Evolutionary conservation across 2,797 vertebrate species (phyloP).

Genomic region (Brotula barbata): DNA sequence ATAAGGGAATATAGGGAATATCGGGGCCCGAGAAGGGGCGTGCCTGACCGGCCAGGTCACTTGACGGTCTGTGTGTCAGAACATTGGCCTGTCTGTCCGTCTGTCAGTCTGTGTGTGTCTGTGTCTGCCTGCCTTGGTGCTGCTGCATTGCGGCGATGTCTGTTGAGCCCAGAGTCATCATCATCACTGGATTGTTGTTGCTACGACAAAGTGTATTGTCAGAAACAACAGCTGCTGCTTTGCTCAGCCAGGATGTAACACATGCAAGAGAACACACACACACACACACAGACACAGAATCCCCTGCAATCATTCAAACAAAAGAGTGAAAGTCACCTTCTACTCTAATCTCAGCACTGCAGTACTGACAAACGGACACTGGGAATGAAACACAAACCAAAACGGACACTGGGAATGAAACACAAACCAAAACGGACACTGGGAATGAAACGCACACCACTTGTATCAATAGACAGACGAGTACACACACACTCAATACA

Average conservation of each 20-base stretch:
- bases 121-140: conserved; percentile 1
- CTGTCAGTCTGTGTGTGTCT: neutral
- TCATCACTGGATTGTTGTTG: conserved; percentile 27
- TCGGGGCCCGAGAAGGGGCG: neutral
- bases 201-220: conserved; percentile 23
- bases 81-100: neutral
- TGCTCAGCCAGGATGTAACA: conserved; percentile 8
- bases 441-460: conserved; percentile 10
- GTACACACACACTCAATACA: neutral
- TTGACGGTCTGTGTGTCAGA: neutral
- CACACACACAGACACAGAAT: conserved; percentile 7
- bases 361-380: conserved; percentile 13
- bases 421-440: neutral
- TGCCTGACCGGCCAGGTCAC: neutral
- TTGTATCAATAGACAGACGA: neutral
- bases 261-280: conserved; percentile 2
- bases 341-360: conserved; percentile 18
- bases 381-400: neutral
- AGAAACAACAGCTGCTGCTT: conserved; percentile 41
- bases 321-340: conserved; percentile 40
- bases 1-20: neutral
- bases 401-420: conserved; percentile 5
- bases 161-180: conserved; percentile 46
- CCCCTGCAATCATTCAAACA: conserved; percentile 14
- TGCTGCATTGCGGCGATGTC: conserved; percentile 71